Base-by-base conservation (phyloP, 2,797 vertebrate species). In the Platyrinchus mystaceus region DNA sequence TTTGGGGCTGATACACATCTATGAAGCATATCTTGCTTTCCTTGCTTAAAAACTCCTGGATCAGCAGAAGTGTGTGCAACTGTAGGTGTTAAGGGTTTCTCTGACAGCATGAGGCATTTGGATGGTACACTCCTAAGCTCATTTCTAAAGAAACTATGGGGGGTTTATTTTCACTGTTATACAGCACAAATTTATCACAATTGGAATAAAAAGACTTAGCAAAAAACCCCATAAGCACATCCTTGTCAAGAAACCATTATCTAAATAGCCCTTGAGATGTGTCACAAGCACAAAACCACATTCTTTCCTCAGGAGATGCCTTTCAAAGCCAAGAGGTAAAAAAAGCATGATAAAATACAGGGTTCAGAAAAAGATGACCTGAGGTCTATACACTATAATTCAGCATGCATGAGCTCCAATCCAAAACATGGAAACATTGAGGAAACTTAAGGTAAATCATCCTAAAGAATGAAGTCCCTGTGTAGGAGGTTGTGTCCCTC, bases 141-240 rank as follows among this genome's bases (percentile, higher is more conserved):
- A 68, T 89, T 93, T 88, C 73, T 63, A 64, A 95, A 91, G 69
- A 90, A 92, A 87, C 75, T 66, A 87, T 6, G 2, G 63, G 67
- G 52, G 43, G 18, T 74, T 92, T 95, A 89, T 87, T 94, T 88
- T 63, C 85, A 89, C 37, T 87, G 68, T 73, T 74, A 50, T 7
- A 69, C 27, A 79, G 82, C 37, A 76, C 37, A 79, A 59, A 86
- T 94, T 78, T 89, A 95, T 94, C 80, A 93, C 90, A 95, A 96
- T 27, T 91, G 89, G 60, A 96, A 94, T 53, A 95, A 96, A 71
- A 95, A 81, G 70, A 86, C 37, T 44, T 74, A 56, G 76, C 14
- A 90, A 90, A 93, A 77, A 91, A 22, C 4, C 4, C n/a, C 76
- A 24, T 55, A 94, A 89, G 81, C 62, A 93, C 18, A n/a, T 87